A percentile compares a stretch with the other conserved stretches of the same genome.
Evolutionary conservation across 2,797 vertebrate genomes (phyloP).

Genomic region (Urocyon cinereoargenteus): DNA sequence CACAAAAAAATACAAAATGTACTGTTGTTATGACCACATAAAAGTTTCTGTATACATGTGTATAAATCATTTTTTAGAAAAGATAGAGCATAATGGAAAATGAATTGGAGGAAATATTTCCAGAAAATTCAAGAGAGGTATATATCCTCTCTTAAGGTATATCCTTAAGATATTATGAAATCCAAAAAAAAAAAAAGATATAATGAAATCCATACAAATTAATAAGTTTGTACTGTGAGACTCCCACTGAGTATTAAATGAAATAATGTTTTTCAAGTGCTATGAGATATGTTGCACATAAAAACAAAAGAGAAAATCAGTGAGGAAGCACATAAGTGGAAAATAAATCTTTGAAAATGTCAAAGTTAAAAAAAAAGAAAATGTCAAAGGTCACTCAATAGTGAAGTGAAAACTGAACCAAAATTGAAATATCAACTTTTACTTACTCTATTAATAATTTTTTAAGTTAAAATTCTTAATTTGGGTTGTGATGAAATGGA

Average conservation of each 20-base stretch:
- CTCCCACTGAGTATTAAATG: not conserved
- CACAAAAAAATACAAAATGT: not conserved
- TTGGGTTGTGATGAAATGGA: not conserved
- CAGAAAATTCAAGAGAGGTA: not conserved
- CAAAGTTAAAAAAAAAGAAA: not conserved
- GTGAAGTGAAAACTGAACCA: not conserved
- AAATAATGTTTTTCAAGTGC: no score
- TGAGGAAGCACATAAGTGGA: not conserved
- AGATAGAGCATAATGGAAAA: not conserved
- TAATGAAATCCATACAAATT: slow-evolving; percentile 1
- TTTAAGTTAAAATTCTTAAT: not conserved
- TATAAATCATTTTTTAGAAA: not conserved
- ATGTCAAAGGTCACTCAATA: not conserved
- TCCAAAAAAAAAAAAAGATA: not conserved
- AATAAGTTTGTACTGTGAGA: not conserved
- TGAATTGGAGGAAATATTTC: not conserved
- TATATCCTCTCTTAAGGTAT: no score
- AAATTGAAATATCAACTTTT: slow-evolving; percentile 32
- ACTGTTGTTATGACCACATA: not conserved
- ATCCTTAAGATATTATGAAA: slow-evolving; percentile 17
- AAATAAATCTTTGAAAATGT: not conserved
- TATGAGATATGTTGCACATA: not conserved
- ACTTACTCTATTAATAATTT: not conserved
- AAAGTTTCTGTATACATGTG: not conserved
- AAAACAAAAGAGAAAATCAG: not conserved